Base-by-base conservation (phyloP, 2,797 vertebrate species). In the Chaetodon trifasciatus region DNA sequence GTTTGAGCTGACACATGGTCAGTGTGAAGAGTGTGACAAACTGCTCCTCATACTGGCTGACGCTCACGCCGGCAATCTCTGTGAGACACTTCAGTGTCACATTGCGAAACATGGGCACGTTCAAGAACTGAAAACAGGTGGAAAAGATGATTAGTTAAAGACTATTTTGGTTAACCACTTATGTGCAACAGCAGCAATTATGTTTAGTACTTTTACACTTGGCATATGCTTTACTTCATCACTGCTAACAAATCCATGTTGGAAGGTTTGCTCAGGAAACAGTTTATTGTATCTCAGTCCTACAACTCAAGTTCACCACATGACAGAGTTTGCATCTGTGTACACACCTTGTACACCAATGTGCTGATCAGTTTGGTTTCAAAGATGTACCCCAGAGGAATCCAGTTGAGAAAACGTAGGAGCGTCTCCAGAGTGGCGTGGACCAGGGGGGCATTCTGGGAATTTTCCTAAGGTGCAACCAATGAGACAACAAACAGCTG, bases 341-440 rank as follows among this genome's bases (percentile, higher is more conserved):
- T 39, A 44, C 68, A 5, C 94, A 92, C 91, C 91, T 93, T 93
- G 76, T 90, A 93, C 24, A 93, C 98, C 91, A 99, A 94, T 35
- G 98, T 99, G 94, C 97, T 99, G 94, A 99, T 99, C 90, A 99
- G 95, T 89, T 99, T 99, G 42, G 98, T 99, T 93, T 99, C 98
- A 92, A 99, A 99, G 89, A 99, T 99, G 91, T 99, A 99, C 52
- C 98, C 98, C 85, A 99, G 93, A 56, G 98, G 98, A 95, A 99
- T 99, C 98, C 98, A 99, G 90, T 99, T 99, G 74, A 99, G 96
- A 86, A 99, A 99, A 85, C 98, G 96, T 9, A 99, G 95, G 56
- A 99, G 95, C 0, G 98, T 99, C 94, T 99, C 98, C 92, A 99
- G 95, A 9, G 98, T 99, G 67, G 98, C 97, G 40, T 99, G 98